These are phyloP conservation scores for Philonicus albiceps DNA, from an alignment of 2,888 invertebrate genomes.

Conservation along the genomic window DNA sequence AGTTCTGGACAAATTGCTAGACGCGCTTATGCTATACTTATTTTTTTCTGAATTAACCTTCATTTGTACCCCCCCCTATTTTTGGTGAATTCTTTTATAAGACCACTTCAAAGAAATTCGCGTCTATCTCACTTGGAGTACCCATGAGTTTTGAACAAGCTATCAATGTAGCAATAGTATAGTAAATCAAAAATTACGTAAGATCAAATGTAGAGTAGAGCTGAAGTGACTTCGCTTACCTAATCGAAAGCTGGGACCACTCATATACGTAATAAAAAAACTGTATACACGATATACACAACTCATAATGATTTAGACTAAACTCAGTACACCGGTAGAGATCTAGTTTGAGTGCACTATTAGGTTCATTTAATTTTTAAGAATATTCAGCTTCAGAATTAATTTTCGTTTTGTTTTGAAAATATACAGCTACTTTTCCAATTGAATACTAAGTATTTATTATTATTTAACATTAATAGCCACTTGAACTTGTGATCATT, in stretches of 20 bases:
- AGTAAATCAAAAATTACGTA: not conserved
- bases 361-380: too few relatives aligned
- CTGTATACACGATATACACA: not conserved
- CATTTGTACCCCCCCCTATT: not conserved
- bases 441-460: too few relatives aligned
- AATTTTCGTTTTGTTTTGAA: too few relatives aligned
- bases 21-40: not conserved
- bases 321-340: too few relatives aligned
- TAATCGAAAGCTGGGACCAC: not conserved
- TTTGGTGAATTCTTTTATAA: not conserved
- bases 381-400: too few relatives aligned
- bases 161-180: not conserved
- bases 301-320: too few relatives aligned
- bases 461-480: too few relatives aligned
- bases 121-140: not conserved
- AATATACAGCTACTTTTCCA: too few relatives aligned
- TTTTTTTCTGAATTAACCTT: not conserved
- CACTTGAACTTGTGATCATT: too few relatives aligned
- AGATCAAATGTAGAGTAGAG: not conserved
- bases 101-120: not conserved
- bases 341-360: too few relatives aligned
- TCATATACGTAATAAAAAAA: not conserved
- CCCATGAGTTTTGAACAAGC: not conserved
- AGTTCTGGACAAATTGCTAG: not conserved
- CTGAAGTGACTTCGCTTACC: not conserved